Conservation (phyloP, 2,113 vertebrate species). For the Theristicus caerulescens region DNA sequence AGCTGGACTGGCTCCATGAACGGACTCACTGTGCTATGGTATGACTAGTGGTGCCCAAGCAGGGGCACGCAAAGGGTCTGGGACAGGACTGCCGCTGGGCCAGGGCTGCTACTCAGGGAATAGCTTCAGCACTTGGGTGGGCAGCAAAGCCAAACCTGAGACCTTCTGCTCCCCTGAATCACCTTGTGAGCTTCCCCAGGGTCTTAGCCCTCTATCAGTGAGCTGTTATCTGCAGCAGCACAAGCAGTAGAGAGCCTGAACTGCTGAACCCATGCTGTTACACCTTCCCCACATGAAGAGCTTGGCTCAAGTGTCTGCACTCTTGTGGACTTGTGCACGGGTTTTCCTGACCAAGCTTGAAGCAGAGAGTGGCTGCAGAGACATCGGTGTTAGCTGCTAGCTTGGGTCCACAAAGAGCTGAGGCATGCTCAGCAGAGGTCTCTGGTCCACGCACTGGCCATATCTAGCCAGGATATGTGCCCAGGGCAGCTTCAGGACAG, state of each 20-base stretch:
- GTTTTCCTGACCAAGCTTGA: neutral
- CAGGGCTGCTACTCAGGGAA: neutral
- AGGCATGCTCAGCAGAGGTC: neutral
- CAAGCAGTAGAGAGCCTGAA: neutral
- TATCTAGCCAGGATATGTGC: neutral
- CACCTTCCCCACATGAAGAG: neutral
- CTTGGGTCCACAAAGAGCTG: neutral
- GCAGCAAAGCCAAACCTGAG: neutral
- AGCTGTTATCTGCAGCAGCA: neutral
- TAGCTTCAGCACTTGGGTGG: neutral
- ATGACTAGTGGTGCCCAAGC: neutral
- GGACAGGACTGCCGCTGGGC: neutral
- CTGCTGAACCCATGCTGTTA: neutral
- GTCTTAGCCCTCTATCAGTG: neutral
- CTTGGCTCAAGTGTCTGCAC: neutral
- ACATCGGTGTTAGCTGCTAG: neutral
- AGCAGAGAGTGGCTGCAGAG: neutral
- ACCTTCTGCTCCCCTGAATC: neutral
- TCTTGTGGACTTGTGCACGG: neutral
- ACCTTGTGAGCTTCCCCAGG: neutral
- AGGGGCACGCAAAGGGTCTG: fast-evolving
- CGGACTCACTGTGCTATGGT: fast-evolving
- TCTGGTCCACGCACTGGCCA: neutral
- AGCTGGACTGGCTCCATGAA: neutral
- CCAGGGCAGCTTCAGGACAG: neutral